Base-by-base conservation (phyloP, 2,888 invertebrate species). In the Troides oblongomaculatus region DNA sequence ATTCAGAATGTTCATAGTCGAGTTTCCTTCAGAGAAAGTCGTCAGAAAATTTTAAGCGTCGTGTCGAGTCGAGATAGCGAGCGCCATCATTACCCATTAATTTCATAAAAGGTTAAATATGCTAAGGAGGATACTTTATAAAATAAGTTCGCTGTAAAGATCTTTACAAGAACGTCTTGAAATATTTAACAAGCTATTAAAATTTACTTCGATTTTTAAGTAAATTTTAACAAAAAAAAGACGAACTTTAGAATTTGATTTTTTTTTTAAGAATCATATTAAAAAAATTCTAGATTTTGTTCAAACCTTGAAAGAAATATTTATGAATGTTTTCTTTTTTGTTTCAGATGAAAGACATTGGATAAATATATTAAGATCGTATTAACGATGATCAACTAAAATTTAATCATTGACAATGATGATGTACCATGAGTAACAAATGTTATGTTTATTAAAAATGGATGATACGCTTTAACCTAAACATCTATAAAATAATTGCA, bases 21-120 rank as follows among this genome's bases (percentile, higher is more conserved):
- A 62, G 46, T 62, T 67, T 81, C 83, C 81, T 84, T 86, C 84
- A 80, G 77, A 80, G 79, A 78, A 80, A 82, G 84, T 83, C 80
- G 81, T 80, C 81, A 82, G 84, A 39, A 59, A 84, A 85, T 86
- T 85, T 36, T 17, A 68, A 68, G 84, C 84, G 79, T 79, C 73
- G 74, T 79, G 77, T 77, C 78, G 79, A 78, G 78, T 75, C 77
- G 77, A 64, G 77, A 75, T 76, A 81, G 79, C 80, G 78, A 81
- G 76, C 78, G 78, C 79, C 84, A 81, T 85, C 86, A 87, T 86
- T 84, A 85, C 84, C 88, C 87, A 89, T 90, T 90, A 88, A 87
- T 86, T 84, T 84, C 80, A 82, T 88, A 89, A 89, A 86, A 86
- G 84, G 84, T 86, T 86, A 85, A 90, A 89, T 89, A 90, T 89